Evolutionary conservation across 2,797 vertebrate species (phyloP).

Genomic region (Pteronotus mesoamericanus): DNA sequence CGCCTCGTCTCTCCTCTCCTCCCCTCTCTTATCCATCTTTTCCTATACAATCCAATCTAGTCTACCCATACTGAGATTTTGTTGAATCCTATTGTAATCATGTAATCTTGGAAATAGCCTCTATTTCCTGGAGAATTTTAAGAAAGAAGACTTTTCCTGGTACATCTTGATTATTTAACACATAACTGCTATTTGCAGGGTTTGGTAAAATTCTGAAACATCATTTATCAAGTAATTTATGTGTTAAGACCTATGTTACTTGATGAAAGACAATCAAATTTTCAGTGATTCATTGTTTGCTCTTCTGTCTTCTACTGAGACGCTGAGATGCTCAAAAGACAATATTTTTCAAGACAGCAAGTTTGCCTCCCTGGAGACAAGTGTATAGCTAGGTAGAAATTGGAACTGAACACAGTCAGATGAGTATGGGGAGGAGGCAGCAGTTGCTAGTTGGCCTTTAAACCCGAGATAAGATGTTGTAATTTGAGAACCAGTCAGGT

Average conservation of each 20-base stretch:
- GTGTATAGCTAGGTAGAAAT: neutral
- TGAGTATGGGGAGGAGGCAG: neutral
- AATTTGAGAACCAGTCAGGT: neutral
- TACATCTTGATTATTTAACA: neutral
- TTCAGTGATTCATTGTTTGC: slow-evolving; percentile 5
- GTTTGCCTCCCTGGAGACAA: neutral
- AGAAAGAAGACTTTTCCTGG: neutral
- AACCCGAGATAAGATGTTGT: slow-evolving; percentile 24
- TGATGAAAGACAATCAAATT: slow-evolving; percentile 24
- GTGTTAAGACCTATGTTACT: slow-evolving; percentile 3
- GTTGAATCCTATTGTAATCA: neutral
- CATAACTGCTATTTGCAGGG: neutral
- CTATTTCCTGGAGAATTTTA: neutral
- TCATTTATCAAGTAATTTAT: slow-evolving; percentile 24
- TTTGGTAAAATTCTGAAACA: slow-evolving; percentile 9
- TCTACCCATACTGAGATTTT: neutral
- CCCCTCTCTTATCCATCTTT: neutral
- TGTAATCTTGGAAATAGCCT: neutral
- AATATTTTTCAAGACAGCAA: neutral
- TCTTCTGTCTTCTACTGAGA: slow-evolving; percentile 19
- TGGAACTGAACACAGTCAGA: neutral
- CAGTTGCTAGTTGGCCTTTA: slow-evolving; percentile 4
- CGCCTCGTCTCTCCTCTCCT: neutral
- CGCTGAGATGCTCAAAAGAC: neutral
- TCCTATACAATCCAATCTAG: neutral